These are phyloP conservation scores for Meliscaeva auricollis DNA, from an alignment of 2,888 invertebrate species.

Conservation along the genomic window DNA sequence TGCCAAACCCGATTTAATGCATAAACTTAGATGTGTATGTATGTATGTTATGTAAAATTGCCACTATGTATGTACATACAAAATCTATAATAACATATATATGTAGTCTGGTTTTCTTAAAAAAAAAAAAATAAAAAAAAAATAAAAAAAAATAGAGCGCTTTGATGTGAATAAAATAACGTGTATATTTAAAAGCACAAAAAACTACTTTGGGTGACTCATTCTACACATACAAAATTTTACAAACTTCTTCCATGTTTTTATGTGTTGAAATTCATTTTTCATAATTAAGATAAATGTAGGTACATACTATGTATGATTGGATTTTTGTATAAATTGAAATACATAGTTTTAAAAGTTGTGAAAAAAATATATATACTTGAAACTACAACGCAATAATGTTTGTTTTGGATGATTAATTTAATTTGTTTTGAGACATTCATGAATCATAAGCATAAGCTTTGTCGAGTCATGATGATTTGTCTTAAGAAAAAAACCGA, in stretches of 20 bases:
- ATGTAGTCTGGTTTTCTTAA: not conserved
- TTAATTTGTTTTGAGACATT: too few species aligned
- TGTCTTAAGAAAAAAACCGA: too few species aligned
- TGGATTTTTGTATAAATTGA: too few species aligned
- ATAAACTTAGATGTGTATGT: constrained; percentile 16
- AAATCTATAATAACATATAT: not conserved
- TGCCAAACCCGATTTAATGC: not conserved
- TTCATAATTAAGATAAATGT: too few species aligned
- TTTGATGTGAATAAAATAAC: not conserved
- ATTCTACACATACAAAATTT: constrained; percentile 34
- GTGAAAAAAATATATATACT: too few species aligned
- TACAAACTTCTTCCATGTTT: not conserved
- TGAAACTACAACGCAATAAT: too few species aligned
- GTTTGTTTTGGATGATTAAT: too few species aligned
- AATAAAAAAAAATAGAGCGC: not conserved
- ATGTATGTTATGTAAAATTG: constrained; percentile 31
- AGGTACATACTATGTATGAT: too few species aligned
- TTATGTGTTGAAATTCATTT: not conserved
- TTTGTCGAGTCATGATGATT: too few species aligned
- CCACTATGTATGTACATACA: not conserved
- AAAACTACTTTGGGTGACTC: constrained; percentile 55
- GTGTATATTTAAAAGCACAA: constrained; percentile 12
- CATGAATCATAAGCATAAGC: too few species aligned
- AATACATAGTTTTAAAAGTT: too few species aligned
- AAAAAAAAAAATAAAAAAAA: not conserved